Percentiles rank a stretch among this genome's conserved stretches.
These are phyloP conservation scores for Gavia stellata DNA, from an alignment of 2,113 vertebrate genomes.

Conservation along the genomic window DNA sequence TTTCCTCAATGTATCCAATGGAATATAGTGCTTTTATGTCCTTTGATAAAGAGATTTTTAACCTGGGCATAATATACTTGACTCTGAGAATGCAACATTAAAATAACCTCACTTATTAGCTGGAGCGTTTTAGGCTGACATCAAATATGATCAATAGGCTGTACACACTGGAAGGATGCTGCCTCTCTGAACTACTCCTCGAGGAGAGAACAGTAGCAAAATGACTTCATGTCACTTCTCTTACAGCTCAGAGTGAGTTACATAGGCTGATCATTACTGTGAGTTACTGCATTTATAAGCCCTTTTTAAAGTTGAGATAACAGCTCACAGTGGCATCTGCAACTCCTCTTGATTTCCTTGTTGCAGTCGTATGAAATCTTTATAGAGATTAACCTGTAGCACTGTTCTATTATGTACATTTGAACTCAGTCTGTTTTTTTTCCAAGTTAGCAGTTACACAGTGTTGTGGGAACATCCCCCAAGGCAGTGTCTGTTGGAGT, in stretches of 20 bases:
- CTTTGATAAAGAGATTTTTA: neutral
- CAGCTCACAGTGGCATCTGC: neutral
- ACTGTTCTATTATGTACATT: neutral
- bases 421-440: neutral
- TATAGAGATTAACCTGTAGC: neutral
- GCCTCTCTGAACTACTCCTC: neutral
- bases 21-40: neutral
- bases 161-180: neutral
- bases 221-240: neutral
- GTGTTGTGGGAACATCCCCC: neutral
- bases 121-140: neutral
- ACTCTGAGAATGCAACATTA: neutral
- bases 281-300: neutral
- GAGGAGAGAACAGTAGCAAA: neutral
- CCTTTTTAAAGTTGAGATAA: neutral
- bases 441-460: neutral
- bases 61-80: neutral
- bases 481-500: neutral
- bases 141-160: neutral
- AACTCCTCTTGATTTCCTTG: neutral
- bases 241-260: neutral
- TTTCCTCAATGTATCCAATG: neutral
- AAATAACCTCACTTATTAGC: neutral
- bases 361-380: neutral
- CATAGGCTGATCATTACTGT: neutral